A percentile compares a stretch with the other conserved stretches of the same genome.
Evolutionary conservation across 1,140 invertebrate species (phyloP).

Genomic region (Agrypnia vestita): DNA sequence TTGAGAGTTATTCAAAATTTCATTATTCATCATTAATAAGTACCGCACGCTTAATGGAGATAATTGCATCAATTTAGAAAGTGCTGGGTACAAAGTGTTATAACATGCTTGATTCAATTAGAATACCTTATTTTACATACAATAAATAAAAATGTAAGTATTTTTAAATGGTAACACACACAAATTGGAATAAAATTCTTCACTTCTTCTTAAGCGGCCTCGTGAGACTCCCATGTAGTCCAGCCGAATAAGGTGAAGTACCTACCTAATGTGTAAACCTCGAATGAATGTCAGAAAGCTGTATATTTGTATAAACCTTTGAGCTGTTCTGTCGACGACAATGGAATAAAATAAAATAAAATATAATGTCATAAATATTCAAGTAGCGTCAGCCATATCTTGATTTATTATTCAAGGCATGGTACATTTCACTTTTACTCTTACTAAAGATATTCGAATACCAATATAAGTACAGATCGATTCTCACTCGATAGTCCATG

Average conservation of each 20-base stretch:
- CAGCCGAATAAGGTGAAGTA: no score
- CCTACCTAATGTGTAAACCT: no score
- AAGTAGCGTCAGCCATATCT: neutral
- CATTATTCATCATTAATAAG: neutral
- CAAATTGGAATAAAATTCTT: no score
- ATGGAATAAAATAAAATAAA: no score
- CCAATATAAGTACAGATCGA: no score
- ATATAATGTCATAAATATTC: conserved; percentile 4
- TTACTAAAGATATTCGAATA: neutral
- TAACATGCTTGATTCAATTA: neutral
- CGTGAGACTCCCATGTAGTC: no score
- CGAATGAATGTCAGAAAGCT: no score
- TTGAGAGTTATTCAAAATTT: neutral
- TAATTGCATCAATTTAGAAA: conserved; percentile 20
- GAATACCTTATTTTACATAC: neutral
- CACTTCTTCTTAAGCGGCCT: no score
- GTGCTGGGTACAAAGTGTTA: neutral
- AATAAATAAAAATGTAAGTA: neutral
- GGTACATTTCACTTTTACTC: conserved; percentile 14
- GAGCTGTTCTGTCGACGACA: no score
- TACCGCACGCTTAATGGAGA: neutral
- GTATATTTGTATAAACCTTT: no score
- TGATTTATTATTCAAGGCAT: neutral
- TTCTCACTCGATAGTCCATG: no score
- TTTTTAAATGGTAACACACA: conserved; percentile 4